These are phyloP conservation scores for Brachyptera risi DNA, from an alignment of 2,888 invertebrate genomes.

Conservation along the genomic window DNA sequence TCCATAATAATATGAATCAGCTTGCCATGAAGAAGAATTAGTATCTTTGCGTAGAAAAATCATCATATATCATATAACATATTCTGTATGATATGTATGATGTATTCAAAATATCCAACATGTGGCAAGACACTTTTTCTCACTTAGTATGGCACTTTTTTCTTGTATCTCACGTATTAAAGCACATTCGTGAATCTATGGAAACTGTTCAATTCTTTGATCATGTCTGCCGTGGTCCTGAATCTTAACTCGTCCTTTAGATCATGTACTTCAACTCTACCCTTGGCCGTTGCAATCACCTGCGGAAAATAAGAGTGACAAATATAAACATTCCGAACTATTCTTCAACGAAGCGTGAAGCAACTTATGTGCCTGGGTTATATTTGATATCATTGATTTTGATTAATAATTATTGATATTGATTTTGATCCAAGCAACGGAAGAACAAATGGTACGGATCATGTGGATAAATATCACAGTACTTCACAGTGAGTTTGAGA, in stretches of 20 bases:
- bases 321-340: background rate
- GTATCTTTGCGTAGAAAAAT: too few species aligned
- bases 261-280: conserved; percentile 47
- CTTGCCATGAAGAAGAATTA: too few species aligned
- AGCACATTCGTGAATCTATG: conserved; percentile 13
- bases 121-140: too few species aligned
- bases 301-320: conserved; percentile 41
- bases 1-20: too few species aligned
- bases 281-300: conserved; percentile 48
- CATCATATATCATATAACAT: too few species aligned
- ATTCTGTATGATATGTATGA: too few species aligned
- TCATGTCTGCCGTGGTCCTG: conserved; percentile 42
- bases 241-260: conserved; percentile 46
- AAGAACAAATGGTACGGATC: too few species aligned
- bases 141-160: too few species aligned
- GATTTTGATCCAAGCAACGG: background rate
- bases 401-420: background rate
- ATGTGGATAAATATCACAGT: too few species aligned
- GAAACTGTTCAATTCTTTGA: conserved; percentile 47
- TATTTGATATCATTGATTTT: background rate
- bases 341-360: background rate
- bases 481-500: too few species aligned
- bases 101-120: too few species aligned
- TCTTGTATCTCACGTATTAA: too few species aligned
- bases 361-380: background rate